Base-by-base conservation (phyloP, 1,140 invertebrate genomes). In the Macrotrachela quadricornifera region DNA sequence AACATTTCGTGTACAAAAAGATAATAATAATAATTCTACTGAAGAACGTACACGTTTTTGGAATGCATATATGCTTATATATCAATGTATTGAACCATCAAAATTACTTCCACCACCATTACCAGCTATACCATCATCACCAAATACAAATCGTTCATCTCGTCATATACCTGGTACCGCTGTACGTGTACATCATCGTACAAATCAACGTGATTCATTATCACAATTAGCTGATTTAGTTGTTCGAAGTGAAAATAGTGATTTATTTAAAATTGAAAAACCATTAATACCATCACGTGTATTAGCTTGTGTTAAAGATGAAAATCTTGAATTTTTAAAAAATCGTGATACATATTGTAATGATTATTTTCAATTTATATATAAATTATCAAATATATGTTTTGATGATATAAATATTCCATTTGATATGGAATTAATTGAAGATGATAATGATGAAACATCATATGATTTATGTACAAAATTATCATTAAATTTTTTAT, bases 31-130 rank as follows among this genome's bases (percentile, higher is more conserved):
- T 62, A 62, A 41, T 30, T 38, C 46, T 18, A 64, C 66, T 21
- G 66, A 69, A 57, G 68, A 69, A 40, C 46, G 66, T 15, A 55
- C 64, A 2, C 57, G 68, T 11, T 95, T 90, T 87, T 96, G 90
- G 90, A 96, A 95, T 73, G 91, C 90, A 0, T 97, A 95, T 62
- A 92, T 97, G 78, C 72, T 97, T 36, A 91, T 95, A 70, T 96
- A 96, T 70, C 88, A 88, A 46, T 59, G 61, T 49, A 59, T 66
- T 47, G 61, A 67, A 14, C 47, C 10, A 18, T 42, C 15, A 18
- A 41, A 43, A 15, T 16, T 13, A 45, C 21, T 43, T 15, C 42
- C 4, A 15, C 14, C n/a, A 38, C 15, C 11, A 37, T 12, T 6
- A 40, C 17, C 3, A 15, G n/a, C 14, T 39, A 16, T 12, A 42